Evolutionary conservation across 2,797 vertebrate species (phyloP).

Genomic region (Sebastiscus tertius): DNA sequence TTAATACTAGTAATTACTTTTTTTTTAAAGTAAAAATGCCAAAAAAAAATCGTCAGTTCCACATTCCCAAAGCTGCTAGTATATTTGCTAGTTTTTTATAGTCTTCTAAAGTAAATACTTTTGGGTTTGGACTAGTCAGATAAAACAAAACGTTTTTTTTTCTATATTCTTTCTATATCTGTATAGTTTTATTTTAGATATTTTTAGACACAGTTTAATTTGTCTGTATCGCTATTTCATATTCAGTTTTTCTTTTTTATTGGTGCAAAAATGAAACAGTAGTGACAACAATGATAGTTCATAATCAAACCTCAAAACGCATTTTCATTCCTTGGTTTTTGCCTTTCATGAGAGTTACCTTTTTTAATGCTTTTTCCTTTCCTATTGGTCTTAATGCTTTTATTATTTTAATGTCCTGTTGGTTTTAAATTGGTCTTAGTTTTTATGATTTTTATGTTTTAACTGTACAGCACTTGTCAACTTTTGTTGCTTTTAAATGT

Average conservation of each 20-base stretch:
- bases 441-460: no score
- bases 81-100: neutral
- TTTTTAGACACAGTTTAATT: neutral
- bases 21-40: neutral
- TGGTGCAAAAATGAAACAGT: neutral
- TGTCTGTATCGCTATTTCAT: neutral
- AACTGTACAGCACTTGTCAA: no score
- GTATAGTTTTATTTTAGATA: neutral
- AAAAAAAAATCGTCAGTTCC: neutral
- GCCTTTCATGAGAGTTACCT: no score
- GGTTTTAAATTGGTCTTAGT: no score
- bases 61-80: neutral
- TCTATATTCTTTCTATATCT: neutral
- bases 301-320: no score
- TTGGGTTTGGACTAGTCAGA: neutral
- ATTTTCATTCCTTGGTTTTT: no score
- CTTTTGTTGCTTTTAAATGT: no score
- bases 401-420: no score
- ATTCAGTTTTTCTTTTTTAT: neutral
- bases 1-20: neutral
- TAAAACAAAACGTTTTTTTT: no score
- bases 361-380: no score
- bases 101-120: neutral
- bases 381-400: no score
- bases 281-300: no score